Evolutionary conservation across 2,113 vertebrate species (phyloP), one percentile per base, ranked within the genome.

Genomic region (Chitala chitala): DNA sequence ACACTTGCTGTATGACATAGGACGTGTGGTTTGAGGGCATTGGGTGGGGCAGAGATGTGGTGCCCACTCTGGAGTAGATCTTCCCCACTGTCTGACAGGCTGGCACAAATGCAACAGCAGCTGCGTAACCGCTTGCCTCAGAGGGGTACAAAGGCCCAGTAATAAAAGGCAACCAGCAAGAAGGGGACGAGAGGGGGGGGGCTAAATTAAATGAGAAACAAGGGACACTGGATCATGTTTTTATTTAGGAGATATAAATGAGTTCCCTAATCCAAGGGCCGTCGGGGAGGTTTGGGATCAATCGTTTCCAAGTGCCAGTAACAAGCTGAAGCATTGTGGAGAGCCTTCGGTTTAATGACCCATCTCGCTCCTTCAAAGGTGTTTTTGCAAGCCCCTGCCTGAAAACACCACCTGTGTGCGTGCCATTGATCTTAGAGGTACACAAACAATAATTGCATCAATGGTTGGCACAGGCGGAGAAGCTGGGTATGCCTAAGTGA

Each of bases 71-170:
- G 59, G 31, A 38, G 31, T 31, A 36, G 50, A 33, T 22, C 31
- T 24, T 9, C 26, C 8, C 15, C 40, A 2, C 29, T 17, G 12
- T 24, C 17, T 51, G 55, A 71, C 68, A 76, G 53, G 50, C 73
- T 24, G n/a, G 6, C 56, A 76, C 26, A 70, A 50, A 48, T 40
- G 36, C 29, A 44, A 70, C 31, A 29, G 31, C 40, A 24, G 44
- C 69, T 36, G 46, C n/a, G 56, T 42, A 54, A 61, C 42, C n/a
- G 38, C 71, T 75, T 63, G 69, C 69, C 56, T 56, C 40, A 15
- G 15, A 71, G 56, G 64, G 53, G 38, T 15, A 33, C 48, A 24
- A 36, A 48, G 46, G 20, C 68, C 44, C 17, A 20, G 40, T 31
- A 44, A 61, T 29, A 50, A 20, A 69, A 26, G 17, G 44, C 8